Evolutionary conservation across 2,113 vertebrate genomes (phyloP).

Genomic region (Irena cyanogastra): DNA sequence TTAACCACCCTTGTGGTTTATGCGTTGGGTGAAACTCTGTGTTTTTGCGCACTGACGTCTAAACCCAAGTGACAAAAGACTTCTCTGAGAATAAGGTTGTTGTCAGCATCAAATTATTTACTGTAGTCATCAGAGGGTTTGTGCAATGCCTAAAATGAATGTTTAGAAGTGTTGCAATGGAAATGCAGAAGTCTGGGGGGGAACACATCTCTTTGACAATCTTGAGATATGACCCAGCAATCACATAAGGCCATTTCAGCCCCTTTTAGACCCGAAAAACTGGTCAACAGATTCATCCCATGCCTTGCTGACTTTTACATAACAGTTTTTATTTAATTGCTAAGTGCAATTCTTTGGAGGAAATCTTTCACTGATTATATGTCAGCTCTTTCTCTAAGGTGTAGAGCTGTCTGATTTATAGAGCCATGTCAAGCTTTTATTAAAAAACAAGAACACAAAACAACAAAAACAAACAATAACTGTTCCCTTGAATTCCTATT

Average conservation of each 20-base stretch:
- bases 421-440: background rate
- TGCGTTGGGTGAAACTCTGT: background rate
- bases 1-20: background rate
- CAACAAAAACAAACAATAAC: background rate
- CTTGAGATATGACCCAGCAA: background rate
- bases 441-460: background rate
- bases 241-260: background rate
- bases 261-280: background rate
- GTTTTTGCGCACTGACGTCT: background rate
- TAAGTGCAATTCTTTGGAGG: background rate
- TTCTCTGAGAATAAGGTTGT: fast-evolving
- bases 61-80: background rate
- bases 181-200: background rate
- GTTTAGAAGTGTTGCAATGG: background rate
- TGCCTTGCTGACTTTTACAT: background rate
- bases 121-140: background rate
- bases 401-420: background rate
- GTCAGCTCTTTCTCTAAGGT: background rate
- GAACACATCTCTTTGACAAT: fast-evolving
- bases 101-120: background rate
- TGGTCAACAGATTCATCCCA: background rate
- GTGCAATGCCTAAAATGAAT: background rate
- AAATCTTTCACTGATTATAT: background rate
- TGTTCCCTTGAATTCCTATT: background rate
- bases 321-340: background rate